Conservation (phyloP, 2,888 invertebrate genomes). For the Plagiodera versicolora region DNA sequence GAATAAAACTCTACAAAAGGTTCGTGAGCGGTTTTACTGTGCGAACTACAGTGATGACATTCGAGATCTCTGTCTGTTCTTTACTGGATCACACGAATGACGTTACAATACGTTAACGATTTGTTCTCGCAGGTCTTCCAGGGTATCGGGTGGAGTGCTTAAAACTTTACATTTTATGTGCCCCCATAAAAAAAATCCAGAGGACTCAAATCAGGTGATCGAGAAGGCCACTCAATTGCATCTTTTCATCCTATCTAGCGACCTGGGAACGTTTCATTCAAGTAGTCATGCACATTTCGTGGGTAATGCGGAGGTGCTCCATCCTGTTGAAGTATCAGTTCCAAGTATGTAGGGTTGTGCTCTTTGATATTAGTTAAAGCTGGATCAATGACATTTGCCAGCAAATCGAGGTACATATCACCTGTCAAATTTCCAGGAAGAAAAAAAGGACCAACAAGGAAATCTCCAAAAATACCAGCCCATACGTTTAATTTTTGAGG, state of each 20-base stretch:
- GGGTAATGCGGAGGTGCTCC: no score
- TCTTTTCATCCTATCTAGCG: not conserved
- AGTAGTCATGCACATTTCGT: no score
- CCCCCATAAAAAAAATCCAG: not conserved
- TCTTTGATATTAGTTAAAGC: not conserved
- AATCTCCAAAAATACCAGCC: constrained; percentile 4
- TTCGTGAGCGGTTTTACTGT: no score
- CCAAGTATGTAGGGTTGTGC: not conserved
- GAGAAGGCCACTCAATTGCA: not conserved
- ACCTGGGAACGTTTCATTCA: no score
- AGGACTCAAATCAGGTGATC: not conserved
- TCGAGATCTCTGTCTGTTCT: no score
- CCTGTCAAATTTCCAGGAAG: constrained; percentile 19
- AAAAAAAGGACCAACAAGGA: constrained; percentile 18
- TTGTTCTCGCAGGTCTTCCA: not conserved
- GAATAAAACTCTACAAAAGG: no score
- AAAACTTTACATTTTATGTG: not conserved
- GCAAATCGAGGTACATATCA: constrained; percentile 20
- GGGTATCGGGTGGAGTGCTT: not conserved
- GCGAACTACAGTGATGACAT: no score
- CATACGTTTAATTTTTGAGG: constrained; percentile 17
- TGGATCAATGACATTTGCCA: constrained; percentile 11
- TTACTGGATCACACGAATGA: no score
- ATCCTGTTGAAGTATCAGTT: not conserved
- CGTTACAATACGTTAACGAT: not conserved